Evolutionary conservation across 2,113 vertebrate genomes (phyloP).

Genomic region (Ptilonorhynchus violaceus): DNA sequence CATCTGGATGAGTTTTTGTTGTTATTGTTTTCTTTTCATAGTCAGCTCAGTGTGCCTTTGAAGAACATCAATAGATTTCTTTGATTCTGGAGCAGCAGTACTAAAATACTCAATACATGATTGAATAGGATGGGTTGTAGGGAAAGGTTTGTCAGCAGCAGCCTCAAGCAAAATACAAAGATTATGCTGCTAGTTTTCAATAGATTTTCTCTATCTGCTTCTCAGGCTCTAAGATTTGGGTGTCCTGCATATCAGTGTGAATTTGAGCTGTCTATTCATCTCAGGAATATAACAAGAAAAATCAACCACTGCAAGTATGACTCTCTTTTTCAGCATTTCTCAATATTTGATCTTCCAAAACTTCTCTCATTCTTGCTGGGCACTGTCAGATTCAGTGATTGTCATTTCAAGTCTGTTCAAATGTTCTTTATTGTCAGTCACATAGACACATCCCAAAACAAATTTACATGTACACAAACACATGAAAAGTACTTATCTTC

Average conservation of each 20-base stretch:
- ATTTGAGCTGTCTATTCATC: not conserved
- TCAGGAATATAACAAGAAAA: not conserved
- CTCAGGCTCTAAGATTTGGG: not conserved
- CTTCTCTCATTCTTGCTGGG: not conserved
- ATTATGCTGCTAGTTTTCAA: conserved; percentile 13
- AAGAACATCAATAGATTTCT: conserved; percentile 12
- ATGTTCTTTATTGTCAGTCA: not conserved
- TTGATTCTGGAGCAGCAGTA: conserved; percentile 1
- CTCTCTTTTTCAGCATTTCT: not conserved
- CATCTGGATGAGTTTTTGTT: not conserved
- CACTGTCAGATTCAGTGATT: not conserved
- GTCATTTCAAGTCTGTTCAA: not conserved
- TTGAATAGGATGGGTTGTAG: not conserved
- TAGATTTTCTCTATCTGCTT: conserved; percentile 41
- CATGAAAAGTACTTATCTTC: not conserved
- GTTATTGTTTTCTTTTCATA: conserved; percentile 6
- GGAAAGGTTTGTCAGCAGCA: not conserved
- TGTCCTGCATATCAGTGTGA: not conserved
- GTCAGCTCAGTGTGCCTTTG: not conserved
- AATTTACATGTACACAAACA: not conserved
- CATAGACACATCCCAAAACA: not conserved
- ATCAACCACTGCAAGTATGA: not conserved
- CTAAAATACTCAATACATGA: conserved; percentile 36
- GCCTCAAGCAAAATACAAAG: conserved; percentile 23
- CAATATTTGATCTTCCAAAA: not conserved